These are phyloP conservation scores for Mungos mungo DNA, from an alignment of 2,113 vertebrate genomes.

Conservation along the genomic window DNA sequence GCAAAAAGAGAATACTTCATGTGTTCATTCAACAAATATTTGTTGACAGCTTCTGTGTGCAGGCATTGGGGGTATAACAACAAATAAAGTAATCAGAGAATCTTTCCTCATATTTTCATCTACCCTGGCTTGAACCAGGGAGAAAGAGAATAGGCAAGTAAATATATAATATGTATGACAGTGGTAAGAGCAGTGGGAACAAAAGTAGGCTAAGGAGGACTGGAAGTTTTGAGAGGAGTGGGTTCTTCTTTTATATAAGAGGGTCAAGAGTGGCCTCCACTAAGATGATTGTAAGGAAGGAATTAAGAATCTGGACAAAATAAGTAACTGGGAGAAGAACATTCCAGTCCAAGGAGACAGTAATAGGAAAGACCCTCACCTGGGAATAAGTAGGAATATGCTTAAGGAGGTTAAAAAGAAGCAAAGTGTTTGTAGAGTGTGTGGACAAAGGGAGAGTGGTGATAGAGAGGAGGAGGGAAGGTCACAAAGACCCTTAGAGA, in stretches of 20 bases:
- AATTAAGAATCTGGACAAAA: background rate
- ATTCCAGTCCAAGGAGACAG: background rate
- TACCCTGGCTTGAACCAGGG: background rate
- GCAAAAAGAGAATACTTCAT: background rate
- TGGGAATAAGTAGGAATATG: background rate
- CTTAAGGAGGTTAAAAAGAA: background rate
- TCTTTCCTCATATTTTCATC: background rate
- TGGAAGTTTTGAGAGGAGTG: background rate
- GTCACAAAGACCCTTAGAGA: too few relatives aligned
- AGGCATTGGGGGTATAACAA: background rate
- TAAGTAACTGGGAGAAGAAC: background rate
- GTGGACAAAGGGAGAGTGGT: too few relatives aligned
- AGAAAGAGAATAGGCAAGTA: background rate
- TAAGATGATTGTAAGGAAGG: background rate
- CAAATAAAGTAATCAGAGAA: background rate
- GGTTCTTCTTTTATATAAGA: background rate
- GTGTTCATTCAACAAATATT: background rate
- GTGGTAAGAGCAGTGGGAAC: background rate
- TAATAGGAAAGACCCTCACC: background rate
- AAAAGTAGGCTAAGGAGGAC: background rate
- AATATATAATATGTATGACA: background rate
- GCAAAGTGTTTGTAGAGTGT: background rate
- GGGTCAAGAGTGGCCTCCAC: background rate
- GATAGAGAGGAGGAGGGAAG: too few relatives aligned
- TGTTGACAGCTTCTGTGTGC: background rate